phyloP scores from a whole-genome alignment of 2,113 vertebrate species.

The Phalacrocorax pelagicus region DNA sequence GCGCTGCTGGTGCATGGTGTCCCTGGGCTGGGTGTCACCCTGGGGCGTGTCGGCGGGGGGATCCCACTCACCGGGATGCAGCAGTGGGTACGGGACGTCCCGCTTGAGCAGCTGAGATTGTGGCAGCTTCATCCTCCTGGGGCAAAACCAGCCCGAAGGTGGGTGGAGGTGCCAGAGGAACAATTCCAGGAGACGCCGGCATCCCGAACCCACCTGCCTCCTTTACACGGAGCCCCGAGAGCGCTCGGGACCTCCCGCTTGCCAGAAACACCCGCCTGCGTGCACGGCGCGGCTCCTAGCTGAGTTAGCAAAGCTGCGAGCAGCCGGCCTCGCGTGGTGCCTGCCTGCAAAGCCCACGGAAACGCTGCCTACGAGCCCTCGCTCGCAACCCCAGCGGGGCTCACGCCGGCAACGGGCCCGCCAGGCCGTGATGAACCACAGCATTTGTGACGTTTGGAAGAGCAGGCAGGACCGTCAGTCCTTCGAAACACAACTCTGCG shows the following conservation, averaged over 20 bases:
- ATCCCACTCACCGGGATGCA: not conserved
- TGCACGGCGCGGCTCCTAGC: rapidly evolving
- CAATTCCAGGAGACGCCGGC: not conserved
- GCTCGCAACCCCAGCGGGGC: rapidly evolving
- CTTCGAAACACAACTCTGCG: rapidly evolving
- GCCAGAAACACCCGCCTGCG: not conserved
- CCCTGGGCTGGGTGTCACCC: not conserved
- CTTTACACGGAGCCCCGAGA: rapidly evolving
- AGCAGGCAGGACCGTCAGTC: not conserved
- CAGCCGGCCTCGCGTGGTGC: rapidly evolving
- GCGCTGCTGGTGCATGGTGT: not conserved
- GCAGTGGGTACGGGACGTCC: rapidly evolving
- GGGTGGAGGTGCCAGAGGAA: not conserved
- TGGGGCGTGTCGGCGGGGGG: rapidly evolving
- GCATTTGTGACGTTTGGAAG: not conserved
- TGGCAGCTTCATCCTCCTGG: not conserved
- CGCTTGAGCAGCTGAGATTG: not conserved
- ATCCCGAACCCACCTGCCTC: not conserved
- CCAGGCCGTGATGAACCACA: rapidly evolving
- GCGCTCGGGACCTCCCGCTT: rapidly evolving
- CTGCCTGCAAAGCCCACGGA: not conserved
- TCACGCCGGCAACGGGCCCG: rapidly evolving
- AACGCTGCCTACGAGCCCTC: rapidly evolving
- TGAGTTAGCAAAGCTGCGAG: not conserved
- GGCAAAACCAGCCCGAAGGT: not conserved